Conservation (phyloP, 2,113 vertebrate species). For the Cervus canadensis region DNA sequence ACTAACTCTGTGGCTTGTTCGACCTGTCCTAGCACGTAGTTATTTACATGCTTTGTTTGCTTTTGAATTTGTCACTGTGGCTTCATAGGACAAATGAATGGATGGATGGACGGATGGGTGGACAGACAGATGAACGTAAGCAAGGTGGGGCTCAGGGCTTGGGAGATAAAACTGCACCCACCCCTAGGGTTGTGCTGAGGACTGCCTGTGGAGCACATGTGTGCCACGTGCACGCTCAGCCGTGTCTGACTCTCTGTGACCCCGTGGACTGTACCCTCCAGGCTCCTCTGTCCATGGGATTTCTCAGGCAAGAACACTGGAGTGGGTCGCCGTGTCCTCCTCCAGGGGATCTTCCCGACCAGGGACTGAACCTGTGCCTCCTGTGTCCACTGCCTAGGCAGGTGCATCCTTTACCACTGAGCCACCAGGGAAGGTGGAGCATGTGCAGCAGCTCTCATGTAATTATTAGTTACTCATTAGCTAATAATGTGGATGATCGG, state of each 20-base stretch:
- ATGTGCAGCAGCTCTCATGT: neutral
- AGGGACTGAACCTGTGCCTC: neutral
- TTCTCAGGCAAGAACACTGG: neutral
- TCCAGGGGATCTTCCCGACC: neutral
- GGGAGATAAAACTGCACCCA: neutral
- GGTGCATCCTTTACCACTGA: neutral
- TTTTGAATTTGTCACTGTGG: too few relatives aligned
- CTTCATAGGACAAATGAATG: neutral
- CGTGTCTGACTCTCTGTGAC: neutral
- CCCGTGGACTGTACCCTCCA: neutral
- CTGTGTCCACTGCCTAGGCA: neutral
- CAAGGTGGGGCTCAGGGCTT: rapidly evolving
- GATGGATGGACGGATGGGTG: rapidly evolving
- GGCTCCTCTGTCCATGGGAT: neutral
- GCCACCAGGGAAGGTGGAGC: neutral
- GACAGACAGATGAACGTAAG: rapidly evolving
- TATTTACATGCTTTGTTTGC: too few relatives aligned
- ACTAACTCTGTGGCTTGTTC: rapidly evolving
- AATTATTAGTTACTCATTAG: neutral
- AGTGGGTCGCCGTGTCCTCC: neutral
- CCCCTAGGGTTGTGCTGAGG: neutral
- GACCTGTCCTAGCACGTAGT: rapidly evolving
- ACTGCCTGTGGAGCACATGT: neutral
- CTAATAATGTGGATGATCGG: neutral
- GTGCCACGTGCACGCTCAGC: neutral